Conservation (phyloP, 2,888 invertebrate species). For the Leucoma salicis region DNA sequence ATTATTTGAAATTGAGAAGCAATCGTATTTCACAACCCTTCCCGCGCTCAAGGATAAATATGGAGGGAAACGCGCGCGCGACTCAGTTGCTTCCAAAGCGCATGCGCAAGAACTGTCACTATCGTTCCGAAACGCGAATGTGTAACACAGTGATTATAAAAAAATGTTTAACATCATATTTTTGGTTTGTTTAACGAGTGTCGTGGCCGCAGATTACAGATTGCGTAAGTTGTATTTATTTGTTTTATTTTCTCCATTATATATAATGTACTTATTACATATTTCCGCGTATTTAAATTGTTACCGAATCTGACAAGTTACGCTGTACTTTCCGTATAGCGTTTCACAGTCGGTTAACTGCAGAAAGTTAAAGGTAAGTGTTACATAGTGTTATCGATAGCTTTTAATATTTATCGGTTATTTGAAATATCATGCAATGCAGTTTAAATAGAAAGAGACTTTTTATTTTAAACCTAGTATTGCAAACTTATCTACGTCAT, state of each 20-base stretch:
- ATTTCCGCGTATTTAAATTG: neutral
- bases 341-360: constrained; percentile 2
- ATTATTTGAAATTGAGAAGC: constrained; percentile 30
- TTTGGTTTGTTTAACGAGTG: constrained; percentile 34
- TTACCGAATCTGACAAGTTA: constrained; percentile 6
- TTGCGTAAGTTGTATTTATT: constrained; percentile 40
- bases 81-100: constrained; percentile 28
- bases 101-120: constrained; percentile 32
- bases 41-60: constrained; percentile 37
- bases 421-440: too few species aligned
- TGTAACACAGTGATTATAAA: constrained; percentile 26
- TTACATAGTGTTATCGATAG: neutral
- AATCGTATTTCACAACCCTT: constrained; percentile 29
- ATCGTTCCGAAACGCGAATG: constrained; percentile 26
- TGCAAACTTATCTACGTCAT: too few species aligned
- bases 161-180: constrained; percentile 24
- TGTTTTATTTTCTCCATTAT: neutral
- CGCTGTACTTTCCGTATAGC: constrained; percentile 4
- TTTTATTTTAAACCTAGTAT: too few species aligned
- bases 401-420: too few species aligned
- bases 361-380: constrained; percentile 1
- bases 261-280: neutral
- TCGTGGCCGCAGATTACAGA: constrained; percentile 33
- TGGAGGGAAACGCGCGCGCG: constrained; percentile 38
- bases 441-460: too few species aligned